Conservation (phyloP, 2,113 vertebrate species). For the Leptodactylus fuscus region DNA sequence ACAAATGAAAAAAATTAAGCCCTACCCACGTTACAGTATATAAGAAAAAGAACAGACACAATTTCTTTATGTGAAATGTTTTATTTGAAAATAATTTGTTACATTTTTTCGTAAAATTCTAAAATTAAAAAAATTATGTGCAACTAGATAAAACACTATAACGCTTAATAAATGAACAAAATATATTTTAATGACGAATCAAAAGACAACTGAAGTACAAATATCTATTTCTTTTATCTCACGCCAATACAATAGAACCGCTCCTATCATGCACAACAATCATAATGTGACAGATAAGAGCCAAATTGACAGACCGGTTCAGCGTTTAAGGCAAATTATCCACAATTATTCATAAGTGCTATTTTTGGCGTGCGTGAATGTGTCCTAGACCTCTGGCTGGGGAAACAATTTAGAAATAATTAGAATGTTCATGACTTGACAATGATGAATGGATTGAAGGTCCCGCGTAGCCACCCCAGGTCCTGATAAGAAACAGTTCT, state of each 20-base stretch:
- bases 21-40: too few relatives aligned
- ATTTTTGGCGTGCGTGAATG: conserved; percentile 89
- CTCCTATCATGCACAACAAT: background rate
- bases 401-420: conserved; percentile 96
- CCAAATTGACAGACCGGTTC: conserved; percentile 79
- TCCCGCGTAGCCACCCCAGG: conserved; percentile 72
- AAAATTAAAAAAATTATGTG: too few relatives aligned
- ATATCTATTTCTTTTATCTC: background rate
- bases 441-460: conserved; percentile 86
- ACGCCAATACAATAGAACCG: background rate
- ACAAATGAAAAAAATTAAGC: too few relatives aligned
- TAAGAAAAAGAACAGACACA: too few relatives aligned
- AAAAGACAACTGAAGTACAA: too few relatives aligned
- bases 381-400: conserved; percentile 87
- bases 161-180: too few relatives aligned
- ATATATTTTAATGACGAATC: too few relatives aligned
- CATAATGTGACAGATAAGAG: conserved; percentile 74
- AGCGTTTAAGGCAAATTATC: conserved; percentile 94
- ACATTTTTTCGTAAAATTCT: too few relatives aligned
- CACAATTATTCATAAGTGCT: conserved; percentile 95
- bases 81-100: too few relatives aligned
- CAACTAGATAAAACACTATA: too few relatives aligned
- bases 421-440: conserved; percentile 81
- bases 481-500: conserved; percentile 83
- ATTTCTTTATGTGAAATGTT: too few relatives aligned